Base-by-base conservation (phyloP, 2,113 vertebrate genomes). In the Rhegmatorhina hoffmannsi region DNA sequence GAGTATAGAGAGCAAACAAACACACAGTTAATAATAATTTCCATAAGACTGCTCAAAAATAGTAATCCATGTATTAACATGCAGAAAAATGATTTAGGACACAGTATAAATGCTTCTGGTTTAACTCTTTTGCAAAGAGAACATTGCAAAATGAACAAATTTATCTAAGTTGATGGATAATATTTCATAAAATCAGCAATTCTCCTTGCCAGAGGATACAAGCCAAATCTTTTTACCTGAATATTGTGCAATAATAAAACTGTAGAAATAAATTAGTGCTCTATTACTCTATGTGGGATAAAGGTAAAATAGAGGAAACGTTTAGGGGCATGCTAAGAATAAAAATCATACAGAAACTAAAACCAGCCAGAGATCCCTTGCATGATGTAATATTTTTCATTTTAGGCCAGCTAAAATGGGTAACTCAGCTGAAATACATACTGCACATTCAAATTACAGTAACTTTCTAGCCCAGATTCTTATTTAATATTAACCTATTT, bases 161-260 rank as follows among this genome's bases (percentile, higher is more conserved):
- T 90, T 94, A 96, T 96, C 68, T 60, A 91, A 94, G 64, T 60
- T 92, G 90, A 96, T 84, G 60, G 87, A 94, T 93, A 95, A 94
- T 96, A 92, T 95, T 96, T 95, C 94, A 97, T 87, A 94, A 95
- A 95, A 91, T 74, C 79, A 89, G 76, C 77, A 91, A 82, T 92
- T 93, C 62, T 86, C 53, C 66, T 92, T 91, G 84, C 85, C 92
- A 93, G 68, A 88, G 88, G 80, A 90, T 95, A 78, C 38, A 92
- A 91, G 91, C 82, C 91, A 92, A 92, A 88, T 91, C 21, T 69
- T 90, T 96, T 91, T 18, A 92, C 94, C 91, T 87, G 89, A 90
- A 78, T 93, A 97, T 72, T 94, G 85, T 68, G 21, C 73, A 96
- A 89, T 79, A 95, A 78, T 83, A 89, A 94, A 92, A 93, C 78